These are phyloP conservation scores for Apamea crenata DNA, from an alignment of 2,888 invertebrate species.

Conservation along the genomic window DNA sequence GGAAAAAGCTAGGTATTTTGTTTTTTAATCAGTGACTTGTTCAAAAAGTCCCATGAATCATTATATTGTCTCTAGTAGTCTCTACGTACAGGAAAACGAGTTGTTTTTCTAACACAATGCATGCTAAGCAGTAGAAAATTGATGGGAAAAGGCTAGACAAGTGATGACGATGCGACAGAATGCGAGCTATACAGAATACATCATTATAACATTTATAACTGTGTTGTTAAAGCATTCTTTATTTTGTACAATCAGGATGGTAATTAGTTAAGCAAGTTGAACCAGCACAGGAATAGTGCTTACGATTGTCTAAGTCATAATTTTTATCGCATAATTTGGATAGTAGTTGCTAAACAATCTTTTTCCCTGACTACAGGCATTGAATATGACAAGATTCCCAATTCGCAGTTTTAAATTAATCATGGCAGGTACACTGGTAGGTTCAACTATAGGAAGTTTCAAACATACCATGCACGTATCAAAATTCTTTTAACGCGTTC, in stretches of 20 bases:
- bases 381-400: not conserved
- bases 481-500: not conserved
- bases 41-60: too few relatives aligned
- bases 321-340: not conserved
- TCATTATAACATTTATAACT: not conserved
- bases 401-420: not conserved
- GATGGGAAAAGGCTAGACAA: too few relatives aligned
- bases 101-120: too few relatives aligned
- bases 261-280: not conserved
- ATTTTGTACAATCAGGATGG: not conserved
- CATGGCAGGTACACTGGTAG: not conserved
- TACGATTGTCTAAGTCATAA: not conserved
- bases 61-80: too few relatives aligned
- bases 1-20: too few relatives aligned
- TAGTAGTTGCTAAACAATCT: not conserved
- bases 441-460: not conserved
- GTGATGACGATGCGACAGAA: not conserved
- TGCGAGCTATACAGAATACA: not conserved
- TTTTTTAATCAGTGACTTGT: too few relatives aligned
- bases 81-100: too few relatives aligned
- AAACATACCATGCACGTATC: slow-evolving; percentile 28
- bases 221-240: not conserved
- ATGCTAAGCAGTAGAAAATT: too few relatives aligned
- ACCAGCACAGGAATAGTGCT: not conserved
- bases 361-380: not conserved